Percentiles rank a stretch among this genome's conserved stretches.
Conservation (phyloP, 1,140 invertebrate genomes). For the Muscidifurax raptorellus region DNA sequence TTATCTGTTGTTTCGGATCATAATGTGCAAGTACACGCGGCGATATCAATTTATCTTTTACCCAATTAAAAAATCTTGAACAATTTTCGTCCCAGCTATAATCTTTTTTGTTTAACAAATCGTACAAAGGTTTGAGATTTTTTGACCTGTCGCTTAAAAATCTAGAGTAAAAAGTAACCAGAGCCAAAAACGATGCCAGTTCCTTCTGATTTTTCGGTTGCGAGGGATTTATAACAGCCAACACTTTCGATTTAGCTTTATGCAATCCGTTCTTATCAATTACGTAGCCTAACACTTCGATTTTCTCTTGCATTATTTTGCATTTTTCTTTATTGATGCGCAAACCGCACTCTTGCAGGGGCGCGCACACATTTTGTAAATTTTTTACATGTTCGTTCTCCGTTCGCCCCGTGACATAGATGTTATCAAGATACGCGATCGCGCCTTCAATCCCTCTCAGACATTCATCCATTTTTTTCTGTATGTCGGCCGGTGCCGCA, state of each 20-base stretch:
- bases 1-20: conserved; percentile 44
- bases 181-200: neutral
- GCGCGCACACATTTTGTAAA: conserved; percentile 26
- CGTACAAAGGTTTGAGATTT: neutral
- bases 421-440: conserved; percentile 49
- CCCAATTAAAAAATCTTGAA: neutral
- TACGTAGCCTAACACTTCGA: conserved; percentile 42
- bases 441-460: conserved; percentile 58
- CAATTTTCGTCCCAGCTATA: neutral
- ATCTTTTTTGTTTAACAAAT: neutral
- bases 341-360: conserved; percentile 28
- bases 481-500: conserved; percentile 66
- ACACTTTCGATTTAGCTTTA: neutral
- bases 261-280: conserved; percentile 2
- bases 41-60: neutral
- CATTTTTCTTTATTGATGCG: conserved; percentile 42
- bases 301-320: conserved; percentile 48
- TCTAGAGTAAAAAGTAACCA: conserved; percentile 9
- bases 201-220: conserved; percentile 7
- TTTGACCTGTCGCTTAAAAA: neutral
- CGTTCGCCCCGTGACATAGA: conserved; percentile 34
- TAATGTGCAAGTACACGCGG: neutral
- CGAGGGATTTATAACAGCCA: neutral
- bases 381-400: conserved; percentile 11
- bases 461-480: conserved; percentile 68